Evolutionary conservation across 2,113 vertebrate genomes (phyloP).

Genomic region (Callaeas wilsoni): DNA sequence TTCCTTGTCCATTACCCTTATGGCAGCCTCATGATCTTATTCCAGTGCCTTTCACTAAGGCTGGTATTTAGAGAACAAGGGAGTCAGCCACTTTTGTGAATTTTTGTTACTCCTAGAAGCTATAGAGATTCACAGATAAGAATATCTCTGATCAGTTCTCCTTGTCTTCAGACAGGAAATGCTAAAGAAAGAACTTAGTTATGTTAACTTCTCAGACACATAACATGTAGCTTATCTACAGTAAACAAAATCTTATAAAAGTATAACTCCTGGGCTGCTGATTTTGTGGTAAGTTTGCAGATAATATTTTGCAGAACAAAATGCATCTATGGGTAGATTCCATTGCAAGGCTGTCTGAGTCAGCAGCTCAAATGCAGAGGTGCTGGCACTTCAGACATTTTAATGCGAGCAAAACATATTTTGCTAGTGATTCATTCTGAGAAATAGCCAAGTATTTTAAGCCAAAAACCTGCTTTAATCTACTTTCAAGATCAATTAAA

Average conservation of each 20-base stretch:
- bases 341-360: neutral
- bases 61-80: neutral
- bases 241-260: neutral
- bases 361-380: neutral
- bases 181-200: neutral
- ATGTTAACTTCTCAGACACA: neutral
- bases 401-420: constrained; percentile 24
- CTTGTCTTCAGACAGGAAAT: neutral
- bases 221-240: neutral
- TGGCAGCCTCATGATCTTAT: neutral
- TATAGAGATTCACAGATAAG: neutral
- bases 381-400: neutral
- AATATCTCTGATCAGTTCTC: neutral
- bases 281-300: neutral
- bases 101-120: neutral
- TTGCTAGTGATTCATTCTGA: constrained; percentile 17
- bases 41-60: neutral
- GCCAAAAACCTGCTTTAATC: constrained; percentile 24
- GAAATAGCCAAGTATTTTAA: constrained; percentile 15
- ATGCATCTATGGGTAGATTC: neutral
- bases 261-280: neutral
- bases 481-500: constrained; percentile 52
- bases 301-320: neutral
- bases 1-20: neutral
- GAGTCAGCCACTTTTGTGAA: neutral